Evolutionary conservation across 2,888 invertebrate genomes (phyloP), one percentile per base, ranked within the genome.

Genomic region (Macaria notata): DNA sequence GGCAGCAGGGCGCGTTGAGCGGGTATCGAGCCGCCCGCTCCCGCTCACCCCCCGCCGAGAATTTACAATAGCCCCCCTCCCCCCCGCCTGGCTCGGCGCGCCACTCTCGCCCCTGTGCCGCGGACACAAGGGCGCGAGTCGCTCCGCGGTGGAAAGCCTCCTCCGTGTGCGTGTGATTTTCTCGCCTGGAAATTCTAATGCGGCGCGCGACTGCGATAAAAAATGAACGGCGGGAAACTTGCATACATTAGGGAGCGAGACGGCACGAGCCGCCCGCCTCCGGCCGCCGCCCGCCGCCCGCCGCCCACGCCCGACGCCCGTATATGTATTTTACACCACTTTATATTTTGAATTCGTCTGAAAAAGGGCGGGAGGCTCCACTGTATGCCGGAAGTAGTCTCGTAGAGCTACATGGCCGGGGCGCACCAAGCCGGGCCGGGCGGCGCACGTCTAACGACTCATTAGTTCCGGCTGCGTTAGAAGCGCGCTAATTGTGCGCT

Each of bases 141-240:
- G 59, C 39, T 42, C n/a, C n/a, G 39, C 8, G 6, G 54, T 4
- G 45, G 46, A 31, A 44, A 49, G 8, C 58, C 44, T 49, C 64
- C 68, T 55, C 66, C 62, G 83, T 82, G 86, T 84, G 88, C 78
- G 88, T 85, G 83, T 83, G 85, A 86, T 88, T 91, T 90, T 88
- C 89, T 89, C 90, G 90, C 87, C 84, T 88, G 84, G 86, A 90
- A 91, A 91, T 88, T 89, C 82, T 89, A 91, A 91, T 88, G 88
- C 88, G 84, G 79, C 80, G 90, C 87, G 89, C 83, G 90, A 89
- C 84, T 86, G 88, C 88, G 90, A 91, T 91, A 91, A 91, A 90
- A 89, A 89, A 91, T 88, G 89, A 87, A 83, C 79, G 79, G 81
- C 81, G 84, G 85, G 83, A 88, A 89, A 86, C 83, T 83, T 90